These are phyloP conservation scores for Ciconia nigra DNA, from an alignment of 2,797 vertebrate species.

Conservation along the genomic window DNA sequence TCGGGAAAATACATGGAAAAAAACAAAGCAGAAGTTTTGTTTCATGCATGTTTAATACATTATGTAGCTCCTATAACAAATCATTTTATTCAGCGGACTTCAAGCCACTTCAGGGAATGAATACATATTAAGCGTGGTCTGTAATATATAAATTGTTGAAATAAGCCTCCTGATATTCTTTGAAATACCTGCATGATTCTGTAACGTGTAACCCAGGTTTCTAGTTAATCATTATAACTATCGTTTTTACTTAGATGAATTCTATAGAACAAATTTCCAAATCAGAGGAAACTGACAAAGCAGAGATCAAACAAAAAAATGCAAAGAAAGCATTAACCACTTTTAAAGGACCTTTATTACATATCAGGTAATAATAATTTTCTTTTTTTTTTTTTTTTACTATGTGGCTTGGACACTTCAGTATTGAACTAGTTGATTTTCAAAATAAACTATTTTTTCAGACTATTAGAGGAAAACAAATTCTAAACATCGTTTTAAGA, in stretches of 20 bases:
- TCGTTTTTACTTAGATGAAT: conserved; percentile 79
- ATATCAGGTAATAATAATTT: conserved; percentile 88
- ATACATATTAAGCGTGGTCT: not conserved
- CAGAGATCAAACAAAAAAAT: conserved; percentile 82
- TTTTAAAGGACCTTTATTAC: conserved; percentile 90
- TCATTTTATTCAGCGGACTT: not conserved
- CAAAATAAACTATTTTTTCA: not conserved
- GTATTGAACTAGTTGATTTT: not conserved
- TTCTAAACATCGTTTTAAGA: not conserved
- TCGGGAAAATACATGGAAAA: not conserved
- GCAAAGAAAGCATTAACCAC: conserved; percentile 87
- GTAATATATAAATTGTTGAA: not conserved
- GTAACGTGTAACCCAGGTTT: not conserved
- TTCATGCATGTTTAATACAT: not conserved
- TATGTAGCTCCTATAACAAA: not conserved
- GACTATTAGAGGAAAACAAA: not conserved
- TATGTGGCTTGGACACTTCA: not conserved
- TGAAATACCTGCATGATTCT: not conserved
- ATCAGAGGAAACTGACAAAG: conserved; percentile 85
- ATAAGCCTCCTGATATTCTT: not conserved
- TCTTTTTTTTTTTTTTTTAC: not conserved
- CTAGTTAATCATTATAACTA: conserved; percentile 25
- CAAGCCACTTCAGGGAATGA: not conserved
- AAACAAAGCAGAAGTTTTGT: not conserved
- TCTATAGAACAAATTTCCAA: conserved; percentile 83